A percentile compares a stretch with the other conserved stretches of the same genome.
Conservation (phyloP, 2,888 invertebrate genomes). For the Lasioglossum villosulum region DNA sequence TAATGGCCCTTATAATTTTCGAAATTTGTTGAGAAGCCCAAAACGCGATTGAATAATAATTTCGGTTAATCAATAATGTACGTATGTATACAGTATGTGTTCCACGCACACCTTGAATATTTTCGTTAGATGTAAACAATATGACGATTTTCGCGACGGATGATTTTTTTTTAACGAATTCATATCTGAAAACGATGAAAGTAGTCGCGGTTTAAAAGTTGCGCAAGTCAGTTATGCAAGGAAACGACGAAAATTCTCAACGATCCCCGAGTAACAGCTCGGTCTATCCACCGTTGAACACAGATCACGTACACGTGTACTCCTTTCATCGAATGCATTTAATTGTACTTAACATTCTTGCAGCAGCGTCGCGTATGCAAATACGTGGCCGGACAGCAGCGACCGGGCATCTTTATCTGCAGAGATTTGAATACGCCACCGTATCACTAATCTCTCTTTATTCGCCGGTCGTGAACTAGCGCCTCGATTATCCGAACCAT, state of each 20-base stretch:
- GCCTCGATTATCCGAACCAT: not conserved
- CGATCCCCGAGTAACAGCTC: conserved; percentile 9
- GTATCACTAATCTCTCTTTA: not conserved
- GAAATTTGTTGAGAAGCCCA: not conserved
- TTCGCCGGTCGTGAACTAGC: not conserved
- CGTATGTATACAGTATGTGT: not conserved
- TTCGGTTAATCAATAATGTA: not conserved
- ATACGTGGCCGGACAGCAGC: not conserved
- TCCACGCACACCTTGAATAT: not conserved
- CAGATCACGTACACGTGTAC: conserved; percentile 28
- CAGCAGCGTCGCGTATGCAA: conserved; percentile 19
- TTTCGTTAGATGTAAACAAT: not conserved
- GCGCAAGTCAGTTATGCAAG: not conserved
- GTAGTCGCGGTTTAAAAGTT: not conserved
- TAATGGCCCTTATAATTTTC: not conserved
- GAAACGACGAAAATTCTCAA: not conserved
- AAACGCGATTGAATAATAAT: not conserved
- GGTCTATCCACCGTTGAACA: not conserved
- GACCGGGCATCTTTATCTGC: not conserved
- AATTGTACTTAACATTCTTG: conserved; percentile 42
- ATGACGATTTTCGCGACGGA: not conserved
- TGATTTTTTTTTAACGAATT: not conserved
- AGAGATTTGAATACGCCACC: not conserved
- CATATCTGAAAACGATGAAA: not conserved
- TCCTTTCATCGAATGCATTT: conserved; percentile 23